Evolutionary conservation across 2,113 vertebrate genomes (phyloP), one percentile per base, ranked within the genome.

Genomic region (Pachypanchax playfairii): DNA sequence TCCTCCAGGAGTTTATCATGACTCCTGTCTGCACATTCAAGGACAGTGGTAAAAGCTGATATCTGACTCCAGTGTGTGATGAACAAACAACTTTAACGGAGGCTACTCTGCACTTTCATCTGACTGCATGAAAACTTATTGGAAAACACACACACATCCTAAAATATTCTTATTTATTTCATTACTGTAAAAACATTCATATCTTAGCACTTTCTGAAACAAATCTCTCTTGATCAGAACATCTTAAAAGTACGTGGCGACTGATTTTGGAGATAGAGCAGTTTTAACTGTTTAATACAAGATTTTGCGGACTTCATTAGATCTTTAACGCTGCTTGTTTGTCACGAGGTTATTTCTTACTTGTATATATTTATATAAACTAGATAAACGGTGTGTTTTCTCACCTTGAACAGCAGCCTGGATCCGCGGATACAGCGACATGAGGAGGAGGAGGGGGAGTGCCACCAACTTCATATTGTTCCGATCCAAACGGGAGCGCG

Each of bases 381-480:
- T n/a, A n/a, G n/a, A n/a, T n/a, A 31, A n/a, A 14, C 22, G 6
- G 46, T 46, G 6, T 56, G 52, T 70, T 71, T 65, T 51, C 88
- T 87, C 80, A 90, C 85, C 85, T 13, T 50, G 28, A n/a, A 65
- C 66, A 36, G 57, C 70, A 52, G 71, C 62, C 26, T 65, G 21
- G 42, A 29, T 57, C 33, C 44, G 55, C 52, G 73, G 80, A 59
- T 46, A 78, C 53, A 54, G 46, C 25, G 58, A 65, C 50, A 75
- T 6, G 48, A 85, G 47, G 31, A 85, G 50, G 38, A 75, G 24
- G 50, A 83, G 36, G 56, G 54, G 29, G 50, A 68, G 43, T 31
- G 70, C 62, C 42, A 39, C 3, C 60, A 85, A 86, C 81, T 88
- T 88, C 88, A 20, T 70, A 66, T 48, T 47, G 9, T 77, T 46